Conservation (phyloP, 2,113 vertebrate genomes). For the Nanorana parkeri region DNA sequence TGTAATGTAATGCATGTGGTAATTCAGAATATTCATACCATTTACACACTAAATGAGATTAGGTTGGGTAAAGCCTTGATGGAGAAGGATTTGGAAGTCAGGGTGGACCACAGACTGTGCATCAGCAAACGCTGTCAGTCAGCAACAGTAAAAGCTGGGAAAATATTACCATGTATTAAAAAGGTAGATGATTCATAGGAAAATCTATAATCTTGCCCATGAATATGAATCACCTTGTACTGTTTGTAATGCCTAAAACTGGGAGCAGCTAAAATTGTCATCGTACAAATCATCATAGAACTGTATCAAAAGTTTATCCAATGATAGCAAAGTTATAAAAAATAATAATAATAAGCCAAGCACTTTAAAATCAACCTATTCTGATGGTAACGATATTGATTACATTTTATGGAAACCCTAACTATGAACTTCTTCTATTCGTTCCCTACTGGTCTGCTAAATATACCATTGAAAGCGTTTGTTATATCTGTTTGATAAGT, state of each 20-base stretch:
- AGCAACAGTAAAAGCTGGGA: constrained; percentile 21
- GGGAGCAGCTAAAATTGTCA: not conserved
- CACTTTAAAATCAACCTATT: too few relatives aligned
- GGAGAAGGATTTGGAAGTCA: constrained; percentile 32
- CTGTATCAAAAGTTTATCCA: too few relatives aligned
- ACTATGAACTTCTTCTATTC: too few relatives aligned
- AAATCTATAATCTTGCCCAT: not conserved
- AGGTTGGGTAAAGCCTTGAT: constrained; percentile 33
- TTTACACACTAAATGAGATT: constrained; percentile 42
- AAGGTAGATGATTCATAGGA: constrained; percentile 24
- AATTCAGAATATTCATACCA: constrained; percentile 36
- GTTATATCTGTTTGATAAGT: too few relatives aligned
- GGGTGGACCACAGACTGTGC: constrained; percentile 42
- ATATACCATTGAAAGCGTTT: too few relatives aligned
- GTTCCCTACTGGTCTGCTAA: too few relatives aligned
- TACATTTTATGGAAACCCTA: too few relatives aligned
- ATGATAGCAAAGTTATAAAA: too few relatives aligned
- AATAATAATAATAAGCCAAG: too few relatives aligned
- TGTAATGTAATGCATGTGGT: constrained; percentile 37
- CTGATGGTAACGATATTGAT: too few relatives aligned
- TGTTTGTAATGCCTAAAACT: not conserved
- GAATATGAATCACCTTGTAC: constrained; percentile 11
- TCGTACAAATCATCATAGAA: too few relatives aligned
- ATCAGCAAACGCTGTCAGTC: constrained; percentile 27
- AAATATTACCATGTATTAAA: constrained; percentile 34